Conservation (phyloP, 2,797 vertebrate genomes). For the Vultur gryphus region DNA sequence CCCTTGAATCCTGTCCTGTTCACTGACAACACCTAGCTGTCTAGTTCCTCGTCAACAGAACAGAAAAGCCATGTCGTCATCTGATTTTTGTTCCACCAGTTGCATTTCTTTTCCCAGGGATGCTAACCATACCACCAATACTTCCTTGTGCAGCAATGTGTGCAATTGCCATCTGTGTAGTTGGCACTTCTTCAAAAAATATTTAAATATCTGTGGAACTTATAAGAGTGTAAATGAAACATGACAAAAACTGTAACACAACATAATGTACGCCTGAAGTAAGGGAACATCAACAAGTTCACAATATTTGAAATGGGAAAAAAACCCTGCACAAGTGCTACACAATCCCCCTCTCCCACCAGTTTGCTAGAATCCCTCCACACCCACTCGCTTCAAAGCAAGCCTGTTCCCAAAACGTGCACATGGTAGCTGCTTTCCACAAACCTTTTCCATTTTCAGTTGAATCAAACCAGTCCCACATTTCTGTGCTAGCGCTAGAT, state of each 20-base stretch:
- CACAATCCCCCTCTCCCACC: background rate
- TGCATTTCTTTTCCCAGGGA: background rate
- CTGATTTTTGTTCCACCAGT: background rate
- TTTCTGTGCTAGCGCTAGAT: background rate
- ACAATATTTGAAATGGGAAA: background rate
- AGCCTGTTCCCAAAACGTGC: background rate
- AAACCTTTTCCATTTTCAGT: background rate
- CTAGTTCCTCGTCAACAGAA: background rate
- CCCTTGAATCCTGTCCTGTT: background rate
- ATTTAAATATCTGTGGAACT: constrained; percentile 20
- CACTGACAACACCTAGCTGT: background rate
- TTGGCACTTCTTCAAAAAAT: constrained; percentile 28
- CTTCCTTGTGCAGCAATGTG: background rate
- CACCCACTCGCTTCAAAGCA: background rate
- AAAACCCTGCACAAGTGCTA: background rate
- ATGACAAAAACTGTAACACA: background rate
- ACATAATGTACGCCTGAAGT: background rate
- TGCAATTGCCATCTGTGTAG: constrained; percentile 40
- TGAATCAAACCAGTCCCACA: background rate
- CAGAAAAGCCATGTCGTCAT: background rate
- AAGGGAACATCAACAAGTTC: background rate
- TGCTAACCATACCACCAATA: background rate
- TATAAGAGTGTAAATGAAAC: background rate
- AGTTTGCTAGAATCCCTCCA: background rate
- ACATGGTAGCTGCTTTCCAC: rapidly evolving